Evolutionary conservation across 2,113 vertebrate genomes (phyloP).

Genomic region (Macrotis lagotis): DNA sequence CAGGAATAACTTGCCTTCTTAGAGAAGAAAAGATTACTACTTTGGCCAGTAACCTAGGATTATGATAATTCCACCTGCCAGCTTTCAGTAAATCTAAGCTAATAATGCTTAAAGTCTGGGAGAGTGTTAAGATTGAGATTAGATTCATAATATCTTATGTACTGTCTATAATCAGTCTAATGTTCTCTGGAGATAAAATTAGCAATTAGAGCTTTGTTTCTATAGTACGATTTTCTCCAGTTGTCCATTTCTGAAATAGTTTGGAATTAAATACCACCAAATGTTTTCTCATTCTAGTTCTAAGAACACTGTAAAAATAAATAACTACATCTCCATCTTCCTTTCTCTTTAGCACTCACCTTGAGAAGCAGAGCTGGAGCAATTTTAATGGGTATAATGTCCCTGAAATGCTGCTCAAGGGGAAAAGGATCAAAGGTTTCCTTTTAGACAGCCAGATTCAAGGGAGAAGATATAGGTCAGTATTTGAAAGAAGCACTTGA

Average conservation of each 20-base stretch:
- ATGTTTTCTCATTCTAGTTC: neutral
- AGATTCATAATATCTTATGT: neutral
- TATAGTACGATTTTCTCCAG: neutral
- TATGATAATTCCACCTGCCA: neutral
- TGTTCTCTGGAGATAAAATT: slow-evolving; percentile 2
- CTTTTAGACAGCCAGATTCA: neutral
- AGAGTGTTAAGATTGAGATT: neutral
- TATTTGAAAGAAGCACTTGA: neutral
- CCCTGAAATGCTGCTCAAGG: neutral
- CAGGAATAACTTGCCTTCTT: neutral
- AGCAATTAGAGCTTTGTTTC: neutral
- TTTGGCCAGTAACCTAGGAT: neutral
- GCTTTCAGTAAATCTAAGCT: neutral
- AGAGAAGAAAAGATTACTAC: neutral
- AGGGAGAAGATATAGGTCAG: neutral
- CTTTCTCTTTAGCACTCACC: slow-evolving; percentile 4
- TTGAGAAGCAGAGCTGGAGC: slow-evolving; percentile 4
- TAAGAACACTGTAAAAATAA: slow-evolving; percentile 1
- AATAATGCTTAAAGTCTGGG: neutral
- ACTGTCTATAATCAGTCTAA: neutral
- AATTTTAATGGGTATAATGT: neutral
- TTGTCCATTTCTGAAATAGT: neutral
- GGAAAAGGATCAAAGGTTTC: neutral
- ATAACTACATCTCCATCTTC: neutral
- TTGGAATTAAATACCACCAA: neutral